Percentiles rank a stretch among this genome's conserved stretches.
Evolutionary conservation across 2,797 vertebrate species (phyloP).

Genomic region (Fistularia commersonii): DNA sequence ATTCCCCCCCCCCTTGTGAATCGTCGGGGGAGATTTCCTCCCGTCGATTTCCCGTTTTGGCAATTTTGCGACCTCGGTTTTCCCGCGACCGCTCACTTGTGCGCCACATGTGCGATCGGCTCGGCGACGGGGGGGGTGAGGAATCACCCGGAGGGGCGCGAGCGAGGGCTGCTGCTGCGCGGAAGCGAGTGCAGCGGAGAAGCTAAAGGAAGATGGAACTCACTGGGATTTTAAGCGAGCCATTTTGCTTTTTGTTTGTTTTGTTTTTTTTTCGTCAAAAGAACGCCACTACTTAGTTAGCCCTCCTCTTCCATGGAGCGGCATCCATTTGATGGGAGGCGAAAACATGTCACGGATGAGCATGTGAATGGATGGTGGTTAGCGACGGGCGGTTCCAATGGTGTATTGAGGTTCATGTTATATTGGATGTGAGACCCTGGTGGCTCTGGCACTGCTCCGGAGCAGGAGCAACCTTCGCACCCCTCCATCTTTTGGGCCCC

Average conservation of each 20-base stretch:
- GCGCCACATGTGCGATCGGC: slow-evolving; percentile 59
- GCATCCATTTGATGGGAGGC: slow-evolving; percentile 48
- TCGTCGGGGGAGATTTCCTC: no score
- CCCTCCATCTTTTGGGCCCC: slow-evolving; percentile 49
- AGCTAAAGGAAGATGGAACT: slow-evolving; percentile 19
- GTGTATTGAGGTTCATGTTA: slow-evolving; percentile 56
- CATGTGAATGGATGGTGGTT: slow-evolving; percentile 43
- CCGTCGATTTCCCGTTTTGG: no score
- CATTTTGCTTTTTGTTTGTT: no score
- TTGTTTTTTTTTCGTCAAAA: no score
- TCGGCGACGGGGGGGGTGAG: slow-evolving; percentile 43
- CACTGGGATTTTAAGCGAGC: neutral
- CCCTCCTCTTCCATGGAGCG: slow-evolving; percentile 33
- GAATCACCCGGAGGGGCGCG: slow-evolving; percentile 34
- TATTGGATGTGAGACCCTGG: slow-evolving; percentile 34
- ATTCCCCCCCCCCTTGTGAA: no score
- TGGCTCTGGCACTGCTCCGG: slow-evolving; percentile 58
- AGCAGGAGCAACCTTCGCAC: slow-evolving; percentile 64
- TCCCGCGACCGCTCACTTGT: slow-evolving; percentile 4
- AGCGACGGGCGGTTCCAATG: slow-evolving; percentile 20
- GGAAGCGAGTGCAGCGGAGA: slow-evolving; percentile 57
- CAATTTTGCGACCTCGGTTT: no score
- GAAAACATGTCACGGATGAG: slow-evolving; percentile 43
- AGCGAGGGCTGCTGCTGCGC: slow-evolving; percentile 54
- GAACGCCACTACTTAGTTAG: neutral